phyloP scores from a whole-genome alignment of 2,888 invertebrate species.

The Coleophora deauratella region DNA sequence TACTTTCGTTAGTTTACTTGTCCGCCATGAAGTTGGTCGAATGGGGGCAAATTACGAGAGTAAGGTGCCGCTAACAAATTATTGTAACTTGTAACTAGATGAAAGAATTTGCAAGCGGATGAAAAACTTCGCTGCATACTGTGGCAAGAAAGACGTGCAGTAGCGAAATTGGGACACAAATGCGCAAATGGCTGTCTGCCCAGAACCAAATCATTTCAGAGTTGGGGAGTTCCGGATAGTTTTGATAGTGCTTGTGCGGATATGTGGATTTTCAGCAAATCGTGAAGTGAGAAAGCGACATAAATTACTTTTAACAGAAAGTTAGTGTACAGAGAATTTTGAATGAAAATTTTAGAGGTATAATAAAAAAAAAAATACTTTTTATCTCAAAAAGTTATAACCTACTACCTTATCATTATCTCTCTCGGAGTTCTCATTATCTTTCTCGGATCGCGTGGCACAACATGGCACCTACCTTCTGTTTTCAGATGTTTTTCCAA shows the following conservation, averaged over 20 bases:
- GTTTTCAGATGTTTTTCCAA: too few relatives aligned
- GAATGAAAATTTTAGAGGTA: too few relatives aligned
- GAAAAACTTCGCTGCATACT: constrained; percentile 28
- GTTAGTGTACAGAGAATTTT: neutral
- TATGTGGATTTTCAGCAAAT: neutral
- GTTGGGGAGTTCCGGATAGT: neutral
- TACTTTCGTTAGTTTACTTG: constrained; percentile 13
- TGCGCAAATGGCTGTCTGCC: neutral
- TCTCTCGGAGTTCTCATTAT: too few relatives aligned
- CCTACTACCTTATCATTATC: too few relatives aligned
- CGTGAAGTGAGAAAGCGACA: neutral
- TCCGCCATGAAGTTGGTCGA: constrained; percentile 14
- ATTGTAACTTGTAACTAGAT: constrained; percentile 19
- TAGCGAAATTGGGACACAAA: constrained; percentile 21
- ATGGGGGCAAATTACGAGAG: constrained; percentile 19
- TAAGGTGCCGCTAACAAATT: constrained; percentile 17
- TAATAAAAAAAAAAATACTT: too few relatives aligned
- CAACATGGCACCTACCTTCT: too few relatives aligned
- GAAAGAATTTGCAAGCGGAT: constrained; percentile 19
- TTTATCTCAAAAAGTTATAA: too few relatives aligned
- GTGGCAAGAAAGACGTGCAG: constrained; percentile 31
- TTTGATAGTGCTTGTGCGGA: neutral
- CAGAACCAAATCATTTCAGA: neutral
- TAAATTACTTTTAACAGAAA: too few relatives aligned
- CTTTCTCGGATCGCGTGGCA: too few relatives aligned